Evolutionary conservation across 2,797 vertebrate species (phyloP).

Genomic region (Balearica regulorum): DNA sequence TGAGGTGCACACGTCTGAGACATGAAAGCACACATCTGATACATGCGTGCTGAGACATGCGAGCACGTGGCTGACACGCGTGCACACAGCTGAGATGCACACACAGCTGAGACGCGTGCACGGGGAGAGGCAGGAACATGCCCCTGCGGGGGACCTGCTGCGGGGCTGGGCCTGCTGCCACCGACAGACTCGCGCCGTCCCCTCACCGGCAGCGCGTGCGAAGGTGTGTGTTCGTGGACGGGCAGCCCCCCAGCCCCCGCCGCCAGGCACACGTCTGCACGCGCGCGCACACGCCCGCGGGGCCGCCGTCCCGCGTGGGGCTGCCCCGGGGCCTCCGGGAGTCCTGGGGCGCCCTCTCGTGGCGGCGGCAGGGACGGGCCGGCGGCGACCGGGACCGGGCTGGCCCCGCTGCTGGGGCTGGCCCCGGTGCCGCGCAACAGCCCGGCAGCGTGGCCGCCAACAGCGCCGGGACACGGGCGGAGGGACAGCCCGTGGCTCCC

Average conservation of each 20-base stretch:
- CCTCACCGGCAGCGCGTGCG: neutral
- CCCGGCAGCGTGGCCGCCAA: neutral
- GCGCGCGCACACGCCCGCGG: neutral
- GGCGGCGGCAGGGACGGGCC: neutral
- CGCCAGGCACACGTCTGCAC: neutral
- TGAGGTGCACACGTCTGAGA: no score
- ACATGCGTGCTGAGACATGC: neutral
- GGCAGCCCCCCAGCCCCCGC: neutral
- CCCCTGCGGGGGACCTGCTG: neutral
- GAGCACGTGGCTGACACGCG: neutral
- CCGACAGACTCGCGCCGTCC: neutral
- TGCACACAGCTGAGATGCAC: rapidly evolving
- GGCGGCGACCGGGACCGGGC: neutral
- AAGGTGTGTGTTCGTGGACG: no score
- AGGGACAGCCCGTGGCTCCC: neutral
- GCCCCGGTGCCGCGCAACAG: neutral
- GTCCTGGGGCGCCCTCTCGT: neutral
- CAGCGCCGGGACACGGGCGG: neutral
- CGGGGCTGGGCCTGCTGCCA: neutral
- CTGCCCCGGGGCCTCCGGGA: neutral
- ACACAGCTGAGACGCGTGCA: rapidly evolving
- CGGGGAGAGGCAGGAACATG: neutral
- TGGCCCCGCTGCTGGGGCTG: neutral
- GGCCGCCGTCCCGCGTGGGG: neutral
- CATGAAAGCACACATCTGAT: neutral